phyloP scores from a whole-genome alignment of 2,113 vertebrate species.

The Neoarius graeffei region DNA sequence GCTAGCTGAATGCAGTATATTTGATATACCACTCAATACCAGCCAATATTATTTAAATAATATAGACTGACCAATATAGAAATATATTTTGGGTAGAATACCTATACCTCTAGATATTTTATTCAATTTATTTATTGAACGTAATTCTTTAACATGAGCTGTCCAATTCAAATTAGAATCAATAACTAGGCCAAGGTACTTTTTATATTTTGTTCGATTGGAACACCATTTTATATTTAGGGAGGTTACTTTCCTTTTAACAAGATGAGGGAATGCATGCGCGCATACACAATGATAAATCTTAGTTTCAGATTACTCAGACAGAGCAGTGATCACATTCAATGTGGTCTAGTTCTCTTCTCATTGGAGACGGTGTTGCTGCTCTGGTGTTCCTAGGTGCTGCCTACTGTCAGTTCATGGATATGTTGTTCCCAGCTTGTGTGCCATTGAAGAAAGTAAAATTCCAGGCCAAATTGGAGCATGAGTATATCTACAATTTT shows the following conservation, averaged over 20 bases:
- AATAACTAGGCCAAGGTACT: too few species aligned
- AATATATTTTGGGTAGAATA: too few species aligned
- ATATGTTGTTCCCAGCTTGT: constrained; percentile 93
- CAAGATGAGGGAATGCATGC: not conserved
- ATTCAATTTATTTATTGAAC: too few species aligned
- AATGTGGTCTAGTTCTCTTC: not conserved
- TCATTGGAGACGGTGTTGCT: not conserved
- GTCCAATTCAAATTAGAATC: too few species aligned
- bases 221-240: too few species aligned
- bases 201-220: too few species aligned
- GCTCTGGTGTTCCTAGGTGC: constrained; percentile 73
- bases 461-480: constrained; percentile 93
- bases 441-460: constrained; percentile 95
- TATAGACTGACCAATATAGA: too few species aligned
- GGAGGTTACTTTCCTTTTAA: not conserved
- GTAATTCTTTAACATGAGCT: too few species aligned
- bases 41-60: too few species aligned
- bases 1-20: too few species aligned
- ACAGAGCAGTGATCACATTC: not conserved
- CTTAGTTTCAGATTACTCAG: not conserved
- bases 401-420: constrained; percentile 97
- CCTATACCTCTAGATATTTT: too few species aligned
- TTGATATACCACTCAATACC: too few species aligned
- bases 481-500: constrained; percentile 97
- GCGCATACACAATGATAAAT: not conserved